Evolutionary conservation across 2,113 vertebrate species (phyloP), one percentile per base, ranked within the genome.

Genomic region (Smithornis capensis): DNA sequence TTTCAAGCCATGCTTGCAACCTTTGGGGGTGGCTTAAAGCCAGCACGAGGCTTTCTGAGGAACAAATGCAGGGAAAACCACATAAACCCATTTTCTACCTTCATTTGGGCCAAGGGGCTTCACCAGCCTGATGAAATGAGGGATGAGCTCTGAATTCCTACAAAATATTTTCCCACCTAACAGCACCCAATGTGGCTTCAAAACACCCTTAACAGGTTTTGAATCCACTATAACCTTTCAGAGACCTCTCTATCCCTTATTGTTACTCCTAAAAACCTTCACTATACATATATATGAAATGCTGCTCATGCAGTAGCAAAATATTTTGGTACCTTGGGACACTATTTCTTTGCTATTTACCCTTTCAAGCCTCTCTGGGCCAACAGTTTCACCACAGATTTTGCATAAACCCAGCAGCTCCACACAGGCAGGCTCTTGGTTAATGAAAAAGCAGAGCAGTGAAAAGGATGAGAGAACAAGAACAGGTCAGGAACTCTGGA

Each of bases 331-430:
- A 31, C 53, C 18, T 57, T 37, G 13, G 15, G 56, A 92, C 19
- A 8, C 45, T 42, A 35, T 12, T 89, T 55, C 60, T 63, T 52
- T 23, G 3, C 60, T 63, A 2, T 67, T 59, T 85, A 71, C 25
- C 40, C 49, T 44, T 55, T 40, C 70, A 76, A 38, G 85, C 67
- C 49, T 19, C 27, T 1, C 89, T 56, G 53, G 89, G 35, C 81
- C 71, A 81, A 50, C 57, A 19, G 7, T 37, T 74, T 74, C 73
- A 78, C 84, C 81, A 52, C 27, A 59, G 42, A n/a, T 77, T 96
- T 95, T 91, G 69, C 92, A 84, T 91, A 87, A 92, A 82, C 45
- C 59, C 73, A 89, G 69, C 47, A 78, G 60, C 49, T 47, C 59
- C 53, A 75, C 13, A 25, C 73, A 59, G 73, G 13, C 52, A 84